Evolutionary conservation across 2,797 vertebrate species (phyloP), one percentile per base, ranked within the genome.

Genomic region (Cyprinodon diabolis): DNA sequence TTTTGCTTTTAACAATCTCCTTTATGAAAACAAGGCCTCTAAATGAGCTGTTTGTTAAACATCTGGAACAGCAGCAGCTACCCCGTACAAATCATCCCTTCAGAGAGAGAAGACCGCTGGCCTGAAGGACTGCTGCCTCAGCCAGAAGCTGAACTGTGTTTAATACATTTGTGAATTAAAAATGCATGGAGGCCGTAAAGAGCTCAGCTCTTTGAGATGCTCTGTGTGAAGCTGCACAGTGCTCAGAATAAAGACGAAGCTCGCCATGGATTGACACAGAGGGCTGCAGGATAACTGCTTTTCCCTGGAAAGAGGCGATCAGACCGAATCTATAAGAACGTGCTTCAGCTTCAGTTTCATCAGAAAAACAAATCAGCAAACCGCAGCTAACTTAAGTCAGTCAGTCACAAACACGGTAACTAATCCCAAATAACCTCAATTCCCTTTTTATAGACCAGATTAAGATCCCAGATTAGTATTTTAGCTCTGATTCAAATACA

Each of bases 381-480:
- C 17, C 37, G n/a, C 48, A 30, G 45, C n/a, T 80, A 77, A 72
- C 69, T 66, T 43, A 78, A 30, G 30, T 30, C 30, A 69, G 71
- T 40, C 12, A 73, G 65, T 37, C 58, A 11, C 1, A 40, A 52
- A 62, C 66, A 83, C 67, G 80, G 67, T 72, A 69, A 70, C 79
- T 75, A 87, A 89, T 88, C 78, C 79, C 74, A 82, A 90, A 90
- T 79, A 91, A 83, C 78, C 80, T 82, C 13, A 77, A 82, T 85
- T 89, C 77, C 68, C 67, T 37, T 62, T 75, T 55, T 62, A 45
- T 84, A 70, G 43, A 69, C 68, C 84, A 90, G 90, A 90, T 92
- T 92, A 90, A 88, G 86, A 89, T 80, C 77, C 80, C 68, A 92
- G 90, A 90, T 93, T 90, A 90, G 85, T 79, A 87, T 89, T 92